Conservation (phyloP, 2,113 vertebrate genomes). For the Dissostichus mawsoni region DNA sequence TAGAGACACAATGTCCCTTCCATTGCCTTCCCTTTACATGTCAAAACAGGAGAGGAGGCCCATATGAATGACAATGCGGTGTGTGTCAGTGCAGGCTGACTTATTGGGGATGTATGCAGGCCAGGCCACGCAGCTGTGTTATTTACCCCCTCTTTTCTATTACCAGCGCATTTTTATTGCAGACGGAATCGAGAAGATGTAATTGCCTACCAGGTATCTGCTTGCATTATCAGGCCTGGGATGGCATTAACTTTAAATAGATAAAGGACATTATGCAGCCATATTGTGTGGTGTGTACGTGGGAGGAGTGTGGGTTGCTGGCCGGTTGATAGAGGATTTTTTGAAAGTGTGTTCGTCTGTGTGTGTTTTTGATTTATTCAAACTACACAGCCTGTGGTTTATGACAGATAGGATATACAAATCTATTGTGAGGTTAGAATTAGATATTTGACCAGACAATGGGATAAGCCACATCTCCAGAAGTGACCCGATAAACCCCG, state of each 20-base stretch:
- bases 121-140: conserved; percentile 56
- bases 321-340: conserved; percentile 50
- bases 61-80: conserved; percentile 80
- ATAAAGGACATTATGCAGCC: conserved; percentile 84
- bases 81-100: conserved; percentile 64
- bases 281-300: conserved; percentile 68
- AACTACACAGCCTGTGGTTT: conserved; percentile 68
- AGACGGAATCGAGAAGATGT: conserved; percentile 72
- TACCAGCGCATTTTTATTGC: conserved; percentile 76
- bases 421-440: conserved; percentile 80
- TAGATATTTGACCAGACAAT: conserved; percentile 83
- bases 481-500: conserved; percentile 73
- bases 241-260: conserved; percentile 83
- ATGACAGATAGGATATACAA: conserved; percentile 79
- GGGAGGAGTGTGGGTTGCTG: conserved; percentile 37
- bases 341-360: conserved; percentile 50
- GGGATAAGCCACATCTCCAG: conserved; percentile 76
- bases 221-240: conserved; percentile 78
- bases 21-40: conserved; percentile 62
- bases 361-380: conserved; percentile 76
- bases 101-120: conserved; percentile 66
- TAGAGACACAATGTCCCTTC: conserved; percentile 69
- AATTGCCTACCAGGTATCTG: conserved; percentile 83
- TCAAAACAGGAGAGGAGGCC: conserved; percentile 58
- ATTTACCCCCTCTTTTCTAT: conserved; percentile 79